These are phyloP conservation scores for Trichoplusia ni DNA, from an alignment of 1,140 invertebrate species.

Conservation along the genomic window DNA sequence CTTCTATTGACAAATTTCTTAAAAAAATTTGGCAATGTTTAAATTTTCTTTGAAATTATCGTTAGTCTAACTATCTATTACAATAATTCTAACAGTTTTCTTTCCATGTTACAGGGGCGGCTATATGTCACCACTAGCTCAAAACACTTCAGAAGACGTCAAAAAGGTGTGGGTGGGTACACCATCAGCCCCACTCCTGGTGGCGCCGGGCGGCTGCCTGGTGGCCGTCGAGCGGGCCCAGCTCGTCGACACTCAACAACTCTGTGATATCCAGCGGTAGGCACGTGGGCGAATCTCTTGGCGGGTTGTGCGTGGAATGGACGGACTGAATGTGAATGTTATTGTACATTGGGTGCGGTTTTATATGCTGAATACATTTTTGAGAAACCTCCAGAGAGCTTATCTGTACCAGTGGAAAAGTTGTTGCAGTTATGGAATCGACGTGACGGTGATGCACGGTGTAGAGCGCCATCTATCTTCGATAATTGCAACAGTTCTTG, in stretches of 20 bases:
- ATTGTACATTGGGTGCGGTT: not conserved
- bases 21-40: too few relatives aligned
- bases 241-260: conserved; percentile 55
- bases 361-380: not conserved
- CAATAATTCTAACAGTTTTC: not conserved
- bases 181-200: conserved; percentile 58
- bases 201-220: conserved; percentile 68
- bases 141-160: conserved; percentile 63
- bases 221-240: conserved; percentile 70
- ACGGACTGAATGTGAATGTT: conserved; percentile 14
- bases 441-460: too few relatives aligned
- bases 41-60: too few relatives aligned
- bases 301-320: conserved; percentile 52
- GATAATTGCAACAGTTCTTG: too few relatives aligned
- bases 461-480: too few relatives aligned
- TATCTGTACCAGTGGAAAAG: too few relatives aligned
- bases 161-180: conserved; percentile 75
- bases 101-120: conserved; percentile 60
- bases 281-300: conserved; percentile 41
- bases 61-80: too few relatives aligned
- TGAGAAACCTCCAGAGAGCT: too few relatives aligned
- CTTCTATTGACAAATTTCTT: too few relatives aligned
- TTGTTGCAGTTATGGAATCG: too few relatives aligned
- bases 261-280: conserved; percentile 76
- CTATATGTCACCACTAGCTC: conserved; percentile 67